phyloP scores from a whole-genome alignment of 2,113 vertebrate species.

The Anhinga anhinga region DNA sequence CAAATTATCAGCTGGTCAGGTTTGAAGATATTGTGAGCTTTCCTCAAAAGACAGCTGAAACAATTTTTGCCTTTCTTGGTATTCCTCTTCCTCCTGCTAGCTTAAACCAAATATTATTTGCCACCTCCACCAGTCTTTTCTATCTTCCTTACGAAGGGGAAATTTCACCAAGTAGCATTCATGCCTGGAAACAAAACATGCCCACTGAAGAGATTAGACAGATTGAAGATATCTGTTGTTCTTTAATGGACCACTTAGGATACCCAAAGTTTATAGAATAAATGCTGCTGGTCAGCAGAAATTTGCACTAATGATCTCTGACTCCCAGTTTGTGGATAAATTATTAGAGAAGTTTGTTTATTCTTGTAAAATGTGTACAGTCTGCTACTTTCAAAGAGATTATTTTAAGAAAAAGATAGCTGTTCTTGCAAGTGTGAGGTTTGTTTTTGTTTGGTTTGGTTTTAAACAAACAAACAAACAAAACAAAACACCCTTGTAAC shows the following conservation, averaged over 20 bases:
- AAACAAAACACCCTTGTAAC: not conserved
- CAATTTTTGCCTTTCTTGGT: slow-evolving; percentile 88
- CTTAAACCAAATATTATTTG: slow-evolving; percentile 94
- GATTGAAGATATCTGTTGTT: slow-evolving; percentile 88
- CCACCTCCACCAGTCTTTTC: slow-evolving; percentile 92
- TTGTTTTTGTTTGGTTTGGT: not conserved
- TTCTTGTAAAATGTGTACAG: slow-evolving; percentile 77
- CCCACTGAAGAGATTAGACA: slow-evolving; percentile 81
- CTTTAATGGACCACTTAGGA: slow-evolving; percentile 87
- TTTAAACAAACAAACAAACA: not conserved
- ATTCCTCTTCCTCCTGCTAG: slow-evolving; percentile 89
- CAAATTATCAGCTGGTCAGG: slow-evolving; percentile 81
- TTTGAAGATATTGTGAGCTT: slow-evolving; percentile 92
- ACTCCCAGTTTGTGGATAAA: slow-evolving; percentile 61
- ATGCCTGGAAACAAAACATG: slow-evolving; percentile 87
- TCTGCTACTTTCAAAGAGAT: slow-evolving; percentile 68
- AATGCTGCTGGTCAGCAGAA: slow-evolving; percentile 85
- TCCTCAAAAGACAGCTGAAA: slow-evolving; percentile 86
- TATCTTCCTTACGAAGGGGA: slow-evolving; percentile 93
- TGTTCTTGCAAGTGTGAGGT: slow-evolving; percentile 36
- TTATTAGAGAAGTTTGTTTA: slow-evolving; percentile 75
- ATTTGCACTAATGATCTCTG: slow-evolving; percentile 83
- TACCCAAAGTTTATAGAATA: slow-evolving; percentile 84
- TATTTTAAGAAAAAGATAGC: slow-evolving; percentile 70
- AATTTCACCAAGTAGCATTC: slow-evolving; percentile 84